Evolutionary conservation across 2,113 vertebrate genomes (phyloP).

Genomic region (Callorhinus ursinus): DNA sequence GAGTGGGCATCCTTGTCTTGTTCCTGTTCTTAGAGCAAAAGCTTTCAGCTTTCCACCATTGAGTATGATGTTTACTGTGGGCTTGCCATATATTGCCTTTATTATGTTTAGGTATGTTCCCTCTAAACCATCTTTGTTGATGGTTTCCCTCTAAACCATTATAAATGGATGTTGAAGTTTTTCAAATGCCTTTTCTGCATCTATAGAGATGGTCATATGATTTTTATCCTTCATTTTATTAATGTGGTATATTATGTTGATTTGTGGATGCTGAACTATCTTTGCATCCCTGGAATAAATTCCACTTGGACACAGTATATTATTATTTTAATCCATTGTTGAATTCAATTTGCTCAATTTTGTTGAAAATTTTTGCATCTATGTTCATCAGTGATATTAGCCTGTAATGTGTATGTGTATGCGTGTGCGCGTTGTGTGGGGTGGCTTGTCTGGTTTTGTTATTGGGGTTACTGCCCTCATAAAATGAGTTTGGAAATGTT

Average conservation of each 20-base stretch:
- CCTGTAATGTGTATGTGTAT: background rate
- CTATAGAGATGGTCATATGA: background rate
- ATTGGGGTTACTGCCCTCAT: background rate
- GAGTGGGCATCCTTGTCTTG: background rate
- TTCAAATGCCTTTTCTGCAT: background rate
- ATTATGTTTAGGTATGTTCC: background rate
- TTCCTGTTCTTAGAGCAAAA: background rate
- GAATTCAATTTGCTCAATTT: background rate
- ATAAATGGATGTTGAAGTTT: background rate
- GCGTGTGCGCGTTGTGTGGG: background rate
- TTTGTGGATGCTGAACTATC: background rate
- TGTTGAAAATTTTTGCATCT: background rate
- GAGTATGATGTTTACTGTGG: background rate
- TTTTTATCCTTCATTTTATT: background rate
- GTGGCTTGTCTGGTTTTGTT: background rate
- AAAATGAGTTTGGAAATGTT: background rate
- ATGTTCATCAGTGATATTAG: background rate
- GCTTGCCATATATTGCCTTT: background rate
- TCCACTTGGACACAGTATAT: background rate
- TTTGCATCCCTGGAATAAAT: background rate
- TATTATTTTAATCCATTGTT: background rate
- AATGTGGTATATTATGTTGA: background rate
- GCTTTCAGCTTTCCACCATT: background rate
- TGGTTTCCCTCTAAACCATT: background rate
- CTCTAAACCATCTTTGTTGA: background rate